Percentiles rank a stretch among this genome's conserved stretches.
phyloP scores from a whole-genome alignment of 2,888 invertebrate genomes.

The Xestobium rufovillosum region DNA sequence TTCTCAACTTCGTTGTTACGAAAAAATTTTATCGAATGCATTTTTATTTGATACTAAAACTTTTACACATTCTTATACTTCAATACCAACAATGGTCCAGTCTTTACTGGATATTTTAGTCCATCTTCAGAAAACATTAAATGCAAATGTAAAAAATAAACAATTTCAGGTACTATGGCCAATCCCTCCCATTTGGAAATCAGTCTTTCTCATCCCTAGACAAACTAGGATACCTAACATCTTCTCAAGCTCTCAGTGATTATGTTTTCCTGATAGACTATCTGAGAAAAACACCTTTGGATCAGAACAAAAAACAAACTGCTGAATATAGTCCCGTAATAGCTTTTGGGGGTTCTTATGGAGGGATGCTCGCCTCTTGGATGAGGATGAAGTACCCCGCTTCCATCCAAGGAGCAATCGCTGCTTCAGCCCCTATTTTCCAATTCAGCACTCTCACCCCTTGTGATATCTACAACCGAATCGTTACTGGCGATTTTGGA shows the following conservation, averaged over 20 bases:
- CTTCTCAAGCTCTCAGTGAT: constrained; percentile 90
- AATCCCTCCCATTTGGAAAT: constrained; percentile 81
- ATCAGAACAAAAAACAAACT: constrained; percentile 42
- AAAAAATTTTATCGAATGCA: too few species aligned
- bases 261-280: constrained; percentile 71
- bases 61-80: too few species aligned
- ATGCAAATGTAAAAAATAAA: too few species aligned
- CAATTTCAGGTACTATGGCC: constrained; percentile 77
- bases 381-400: constrained; percentile 91
- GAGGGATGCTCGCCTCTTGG: constrained; percentile 97
- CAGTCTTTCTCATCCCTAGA: constrained; percentile 57
- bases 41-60: too few species aligned
- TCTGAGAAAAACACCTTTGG: constrained; percentile 41
- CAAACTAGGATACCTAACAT: constrained; percentile 76
- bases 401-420: constrained; percentile 69
- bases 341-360: constrained; percentile 84
- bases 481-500: constrained; percentile 74
- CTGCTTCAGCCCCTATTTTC: constrained; percentile 86
- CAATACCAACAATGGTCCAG: too few species aligned
- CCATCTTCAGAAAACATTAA: too few species aligned
- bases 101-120: too few species aligned
- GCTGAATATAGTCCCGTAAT: constrained; percentile 77
- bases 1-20: too few species aligned
- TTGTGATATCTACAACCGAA: constrained; percentile 68
- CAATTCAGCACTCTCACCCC: constrained; percentile 75